Evolutionary conservation across 2,797 vertebrate species (phyloP), one percentile per base, ranked within the genome.

Genomic region (Myripristis murdjan): DNA sequence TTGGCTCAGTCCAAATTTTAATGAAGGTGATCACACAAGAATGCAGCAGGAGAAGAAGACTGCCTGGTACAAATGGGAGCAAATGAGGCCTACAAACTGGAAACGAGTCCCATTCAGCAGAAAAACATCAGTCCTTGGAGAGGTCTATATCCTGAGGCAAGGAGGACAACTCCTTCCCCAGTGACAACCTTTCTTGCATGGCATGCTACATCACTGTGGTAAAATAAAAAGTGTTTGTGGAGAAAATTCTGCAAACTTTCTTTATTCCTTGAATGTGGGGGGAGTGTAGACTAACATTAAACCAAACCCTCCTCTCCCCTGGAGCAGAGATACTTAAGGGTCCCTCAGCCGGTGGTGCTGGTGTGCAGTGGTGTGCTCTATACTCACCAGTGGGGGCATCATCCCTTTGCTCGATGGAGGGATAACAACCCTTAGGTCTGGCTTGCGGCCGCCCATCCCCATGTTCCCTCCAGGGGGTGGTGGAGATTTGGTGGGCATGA

Each of bases 311-410:
- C 37, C 41, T 87, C 53, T 52, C 63, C 78, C 83, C 73, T 52
- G 73, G 61, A 77, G 87, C 77, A 77, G 76, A 81, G 70, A 55
- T 33, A 78, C 80, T 61, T 73, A 51, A 66, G 63, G 59, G 64
- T 73, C 58, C 63, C 78, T 74, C 20, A 67, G 76, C 68, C 63
- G 54, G 56, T 57, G 62, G 68, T 55, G 28, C 79, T 72, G 41
- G 24, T 87, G 85, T 83, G 84, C 77, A 72, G 77, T 22, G 57
- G 64, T 35, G 77, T 87, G 80, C 56, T 87, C 70, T 52, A n/a
- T 81, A 95, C 96, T 96, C 93, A 99, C 98, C 96, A 99, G 81
- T 24, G 98, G 97, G 55, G 97, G 97, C 98, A 99, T 99, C 97
- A 98, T 97, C 88, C 97, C 96, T 94, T 99, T 99, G 95, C 96